Evolutionary conservation across 2,888 invertebrate genomes (phyloP).

Genomic region (Ochropleura plecta): DNA sequence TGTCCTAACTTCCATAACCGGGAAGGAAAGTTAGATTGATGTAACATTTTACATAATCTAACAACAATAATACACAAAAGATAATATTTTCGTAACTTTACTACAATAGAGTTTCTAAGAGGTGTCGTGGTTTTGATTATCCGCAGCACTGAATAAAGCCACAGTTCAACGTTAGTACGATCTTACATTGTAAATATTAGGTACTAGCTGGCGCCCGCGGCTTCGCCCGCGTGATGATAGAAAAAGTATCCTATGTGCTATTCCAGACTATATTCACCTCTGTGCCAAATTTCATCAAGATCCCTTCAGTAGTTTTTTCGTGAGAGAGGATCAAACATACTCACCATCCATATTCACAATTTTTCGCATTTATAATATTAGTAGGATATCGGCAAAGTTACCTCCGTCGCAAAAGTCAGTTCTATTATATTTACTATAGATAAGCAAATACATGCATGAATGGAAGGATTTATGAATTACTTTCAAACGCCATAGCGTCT

Average conservation of each 20-base stretch:
- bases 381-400: too few relatives aligned
- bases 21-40: conserved; percentile 78
- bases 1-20: conserved; percentile 71
- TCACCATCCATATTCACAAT: too few relatives aligned
- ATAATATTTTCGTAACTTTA: conserved; percentile 67
- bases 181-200: conserved; percentile 5
- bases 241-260: too few relatives aligned
- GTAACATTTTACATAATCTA: conserved; percentile 76
- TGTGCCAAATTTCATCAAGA: too few relatives aligned
- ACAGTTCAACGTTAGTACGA: not conserved
- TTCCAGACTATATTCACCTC: too few relatives aligned
- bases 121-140: conserved; percentile 49
- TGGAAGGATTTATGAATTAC: too few relatives aligned
- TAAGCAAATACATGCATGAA: not conserved
- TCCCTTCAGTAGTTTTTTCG: too few relatives aligned
- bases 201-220: too few relatives aligned
- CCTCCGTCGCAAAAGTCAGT: not conserved
- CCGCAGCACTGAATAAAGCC: conserved; percentile 7
- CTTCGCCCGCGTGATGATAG: too few relatives aligned
- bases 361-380: too few relatives aligned
- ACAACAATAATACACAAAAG: conserved; percentile 65
- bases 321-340: too few relatives aligned
- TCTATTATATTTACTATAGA: conserved; percentile 4
- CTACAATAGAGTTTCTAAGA: conserved; percentile 43
- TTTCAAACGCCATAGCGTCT: too few relatives aligned